A percentile compares a stretch with the other conserved stretches of the same genome.
phyloP scores from a whole-genome alignment of 2,888 invertebrate genomes.

The Troglohyphantes excavatus region DNA sequence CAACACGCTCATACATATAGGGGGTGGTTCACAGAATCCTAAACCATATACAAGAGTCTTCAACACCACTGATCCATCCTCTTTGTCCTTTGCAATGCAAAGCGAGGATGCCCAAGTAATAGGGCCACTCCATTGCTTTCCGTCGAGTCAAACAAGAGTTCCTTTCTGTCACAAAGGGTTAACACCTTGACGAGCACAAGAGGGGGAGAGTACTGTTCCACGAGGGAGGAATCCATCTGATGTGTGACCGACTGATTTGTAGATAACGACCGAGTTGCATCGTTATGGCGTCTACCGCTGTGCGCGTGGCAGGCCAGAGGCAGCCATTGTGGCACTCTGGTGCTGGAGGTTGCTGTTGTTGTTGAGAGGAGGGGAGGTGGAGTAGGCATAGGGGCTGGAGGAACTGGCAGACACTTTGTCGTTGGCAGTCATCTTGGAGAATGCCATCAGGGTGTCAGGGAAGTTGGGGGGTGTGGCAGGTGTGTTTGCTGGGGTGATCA shows the following conservation, averaged over 20 bases:
- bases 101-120: conserved; percentile 44
- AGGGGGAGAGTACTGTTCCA: conserved; percentile 50
- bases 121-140: conserved; percentile 12
- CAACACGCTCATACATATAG: conserved; percentile 47
- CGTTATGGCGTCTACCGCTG: conserved; percentile 55
- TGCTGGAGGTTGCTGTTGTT: conserved; percentile 71
- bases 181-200: conserved; percentile 45
- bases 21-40: conserved; percentile 16
- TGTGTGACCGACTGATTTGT: conserved; percentile 26
- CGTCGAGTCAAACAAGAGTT: conserved; percentile 19
- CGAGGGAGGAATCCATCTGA: conserved; percentile 49
- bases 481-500: conserved; percentile 96
- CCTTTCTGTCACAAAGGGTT: conserved; percentile 34
- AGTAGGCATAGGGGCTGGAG: conserved; percentile 49
- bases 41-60: conserved; percentile 17
- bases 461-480: conserved; percentile 97
- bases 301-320: conserved; percentile 57
- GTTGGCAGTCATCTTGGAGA: conserved; percentile 92
- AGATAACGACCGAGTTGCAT: background rate
- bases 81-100: conserved; percentile 39
- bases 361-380: conserved; percentile 70
- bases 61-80: conserved; percentile 39
- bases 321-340: conserved; percentile 61
- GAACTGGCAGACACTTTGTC: conserved; percentile 76
- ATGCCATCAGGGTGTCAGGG: conserved; percentile 93